Evolutionary conservation across 2,113 vertebrate species (phyloP).

Genomic region (Lophura nycthemera): DNA sequence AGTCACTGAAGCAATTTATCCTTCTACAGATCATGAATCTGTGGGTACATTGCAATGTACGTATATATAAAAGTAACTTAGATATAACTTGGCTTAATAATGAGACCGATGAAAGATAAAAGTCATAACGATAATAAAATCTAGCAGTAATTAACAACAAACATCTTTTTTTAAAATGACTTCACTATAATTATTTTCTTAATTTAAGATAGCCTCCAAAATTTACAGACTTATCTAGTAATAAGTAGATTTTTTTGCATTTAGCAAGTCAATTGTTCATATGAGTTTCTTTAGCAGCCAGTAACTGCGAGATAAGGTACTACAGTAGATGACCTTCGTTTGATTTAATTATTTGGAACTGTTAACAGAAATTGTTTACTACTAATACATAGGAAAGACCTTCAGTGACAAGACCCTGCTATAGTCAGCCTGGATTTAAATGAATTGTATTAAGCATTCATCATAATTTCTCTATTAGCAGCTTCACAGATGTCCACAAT

Average conservation of each 20-base stretch:
- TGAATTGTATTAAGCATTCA: neutral
- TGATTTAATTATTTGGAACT: neutral
- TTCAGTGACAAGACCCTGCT: neutral
- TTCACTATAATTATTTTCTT: neutral
- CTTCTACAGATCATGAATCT: neutral
- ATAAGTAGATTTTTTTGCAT: neutral
- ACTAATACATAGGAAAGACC: neutral
- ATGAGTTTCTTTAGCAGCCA: neutral
- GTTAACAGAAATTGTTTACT: neutral
- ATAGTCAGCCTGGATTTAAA: neutral
- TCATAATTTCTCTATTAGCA: neutral
- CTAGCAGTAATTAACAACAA: neutral
- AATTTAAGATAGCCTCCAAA: neutral
- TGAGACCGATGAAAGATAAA: neutral
- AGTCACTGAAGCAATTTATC: neutral
- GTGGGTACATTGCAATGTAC: neutral
- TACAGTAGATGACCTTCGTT: neutral
- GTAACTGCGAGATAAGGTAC: neutral
- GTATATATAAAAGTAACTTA: neutral
- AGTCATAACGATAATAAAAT: neutral
- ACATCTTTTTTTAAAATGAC: neutral
- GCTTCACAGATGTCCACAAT: neutral
- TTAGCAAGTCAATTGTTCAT: neutral
- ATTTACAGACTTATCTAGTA: neutral
- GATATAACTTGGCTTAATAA: neutral